Conservation (phyloP, 2,797 vertebrate genomes). For the Rhynchonycteris naso region DNA sequence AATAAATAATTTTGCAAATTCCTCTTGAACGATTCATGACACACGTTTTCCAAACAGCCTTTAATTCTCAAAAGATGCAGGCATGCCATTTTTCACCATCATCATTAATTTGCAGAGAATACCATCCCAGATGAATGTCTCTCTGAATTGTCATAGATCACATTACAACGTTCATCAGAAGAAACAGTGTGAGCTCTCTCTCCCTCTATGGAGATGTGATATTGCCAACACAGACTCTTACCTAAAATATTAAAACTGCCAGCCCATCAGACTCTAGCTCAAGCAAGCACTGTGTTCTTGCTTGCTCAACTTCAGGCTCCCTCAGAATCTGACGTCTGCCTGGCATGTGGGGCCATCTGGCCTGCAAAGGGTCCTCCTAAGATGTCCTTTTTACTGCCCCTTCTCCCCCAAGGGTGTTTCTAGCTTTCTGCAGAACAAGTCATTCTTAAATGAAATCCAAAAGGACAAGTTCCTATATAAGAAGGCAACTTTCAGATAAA, state of each 20-base stretch:
- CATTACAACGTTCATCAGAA: constrained; percentile 52
- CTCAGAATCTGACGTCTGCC: background rate
- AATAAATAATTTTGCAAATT: constrained; percentile 45
- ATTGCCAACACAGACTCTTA: background rate
- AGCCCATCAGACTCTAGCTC: background rate
- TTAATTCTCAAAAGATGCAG: constrained; percentile 69
- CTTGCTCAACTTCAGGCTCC: background rate
- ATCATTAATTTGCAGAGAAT: constrained; percentile 60
- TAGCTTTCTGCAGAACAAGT: background rate
- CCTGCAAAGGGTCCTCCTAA: background rate
- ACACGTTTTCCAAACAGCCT: constrained; percentile 56
- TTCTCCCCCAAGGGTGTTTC: background rate
- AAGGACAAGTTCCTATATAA: background rate
- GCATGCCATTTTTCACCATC: constrained; percentile 31
- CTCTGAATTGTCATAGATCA: constrained; percentile 66
- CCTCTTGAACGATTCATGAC: constrained; percentile 56
- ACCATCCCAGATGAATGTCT: background rate
- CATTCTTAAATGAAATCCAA: constrained; percentile 2
- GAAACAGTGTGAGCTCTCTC: constrained; percentile 28
- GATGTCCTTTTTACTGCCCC: background rate
- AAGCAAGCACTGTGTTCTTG: background rate
- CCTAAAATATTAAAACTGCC: background rate
- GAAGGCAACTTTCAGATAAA: constrained; percentile 14
- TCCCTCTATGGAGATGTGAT: background rate
- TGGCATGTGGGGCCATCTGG: background rate